phyloP scores from a whole-genome alignment of 2,888 invertebrate species.

The Ophion obscuratus region DNA sequence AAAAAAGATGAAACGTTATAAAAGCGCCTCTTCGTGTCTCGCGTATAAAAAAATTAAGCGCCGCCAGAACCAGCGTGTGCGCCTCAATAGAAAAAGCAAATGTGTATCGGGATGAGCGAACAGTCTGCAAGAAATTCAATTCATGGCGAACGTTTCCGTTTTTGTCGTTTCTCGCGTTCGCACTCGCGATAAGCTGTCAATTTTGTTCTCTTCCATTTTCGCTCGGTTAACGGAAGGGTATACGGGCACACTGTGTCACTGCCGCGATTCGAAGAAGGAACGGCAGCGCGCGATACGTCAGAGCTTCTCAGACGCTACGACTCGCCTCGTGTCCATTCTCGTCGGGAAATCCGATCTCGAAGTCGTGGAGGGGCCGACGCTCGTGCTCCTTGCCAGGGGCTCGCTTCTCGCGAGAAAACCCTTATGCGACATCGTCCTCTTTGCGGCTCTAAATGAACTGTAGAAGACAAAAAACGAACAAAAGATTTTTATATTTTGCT shows the following conservation, averaged over 20 bases:
- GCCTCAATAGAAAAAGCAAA: neutral
- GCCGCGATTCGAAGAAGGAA: conserved; percentile 82
- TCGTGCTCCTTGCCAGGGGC: conserved; percentile 81
- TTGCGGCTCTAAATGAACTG: conserved; percentile 84
- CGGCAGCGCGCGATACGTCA: conserved; percentile 83
- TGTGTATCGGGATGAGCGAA: neutral
- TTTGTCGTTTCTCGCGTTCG: neutral
- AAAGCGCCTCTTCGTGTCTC: neutral
- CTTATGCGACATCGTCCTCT: conserved; percentile 84
- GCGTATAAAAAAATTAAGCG: neutral
- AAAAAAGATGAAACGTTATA: neutral
- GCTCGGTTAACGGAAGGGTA: neutral
- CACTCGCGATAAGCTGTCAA: neutral
- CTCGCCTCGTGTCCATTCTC: conserved; percentile 66
- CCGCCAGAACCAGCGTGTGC: neutral
- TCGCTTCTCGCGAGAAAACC: conserved; percentile 74
- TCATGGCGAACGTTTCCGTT: neutral
- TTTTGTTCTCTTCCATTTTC: neutral
- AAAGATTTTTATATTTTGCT: conserved; percentile 23
- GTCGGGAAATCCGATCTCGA: conserved; percentile 70
- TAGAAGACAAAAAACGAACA: conserved; percentile 13
- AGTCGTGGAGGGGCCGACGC: conserved; percentile 78
- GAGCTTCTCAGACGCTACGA: conserved; percentile 78
- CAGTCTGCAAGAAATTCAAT: neutral
- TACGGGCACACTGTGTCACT: conserved; percentile 66